A percentile compares a stretch with the other conserved stretches of the same genome.
phyloP scores from a whole-genome alignment of 2,888 invertebrate species.

The Pomacea canaliculata region DNA sequence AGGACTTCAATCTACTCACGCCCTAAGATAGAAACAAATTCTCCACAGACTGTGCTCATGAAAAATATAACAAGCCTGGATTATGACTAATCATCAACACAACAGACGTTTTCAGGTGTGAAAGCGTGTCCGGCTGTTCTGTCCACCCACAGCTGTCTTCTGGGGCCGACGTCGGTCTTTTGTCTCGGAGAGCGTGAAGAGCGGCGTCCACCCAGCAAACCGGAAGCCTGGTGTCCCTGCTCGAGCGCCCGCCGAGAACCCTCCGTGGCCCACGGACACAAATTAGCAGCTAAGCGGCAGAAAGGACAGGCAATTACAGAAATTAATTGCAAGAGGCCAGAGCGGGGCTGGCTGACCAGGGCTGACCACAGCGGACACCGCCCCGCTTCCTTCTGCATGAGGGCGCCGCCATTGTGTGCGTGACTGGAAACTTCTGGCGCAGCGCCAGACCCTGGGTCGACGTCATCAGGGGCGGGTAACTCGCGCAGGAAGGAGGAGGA shows the following conservation, averaged over 20 bases:
- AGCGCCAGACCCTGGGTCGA: too few species aligned
- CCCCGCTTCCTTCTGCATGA: not conserved
- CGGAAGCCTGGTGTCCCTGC: not conserved
- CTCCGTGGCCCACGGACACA: not conserved
- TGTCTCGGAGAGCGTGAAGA: not conserved
- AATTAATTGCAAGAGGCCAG: slow-evolving; percentile 15
- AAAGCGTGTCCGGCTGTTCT: not conserved
- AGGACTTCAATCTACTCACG: too few species aligned
- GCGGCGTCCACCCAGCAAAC: not conserved
- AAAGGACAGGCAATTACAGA: slow-evolving; percentile 16
- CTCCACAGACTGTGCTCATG: too few species aligned
- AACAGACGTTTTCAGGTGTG: not conserved
- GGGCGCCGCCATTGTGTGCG: too few species aligned
- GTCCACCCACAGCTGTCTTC: not conserved
- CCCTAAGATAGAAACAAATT: too few species aligned
- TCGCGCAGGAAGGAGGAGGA: too few species aligned
- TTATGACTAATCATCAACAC: not conserved
- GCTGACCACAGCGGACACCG: slow-evolving; percentile 1
- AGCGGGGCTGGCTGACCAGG: slow-evolving; percentile 1
- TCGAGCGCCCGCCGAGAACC: not conserved
- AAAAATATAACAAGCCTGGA: too few species aligned
- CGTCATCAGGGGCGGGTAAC: too few species aligned
- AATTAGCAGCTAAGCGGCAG: slow-evolving; percentile 10
- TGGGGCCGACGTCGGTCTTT: not conserved
- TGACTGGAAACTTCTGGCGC: too few species aligned